Percentiles rank a stretch among this genome's conserved stretches.
phyloP scores from a whole-genome alignment of 1,140 invertebrate genomes.

The Dendroctonus ponderosae region DNA sequence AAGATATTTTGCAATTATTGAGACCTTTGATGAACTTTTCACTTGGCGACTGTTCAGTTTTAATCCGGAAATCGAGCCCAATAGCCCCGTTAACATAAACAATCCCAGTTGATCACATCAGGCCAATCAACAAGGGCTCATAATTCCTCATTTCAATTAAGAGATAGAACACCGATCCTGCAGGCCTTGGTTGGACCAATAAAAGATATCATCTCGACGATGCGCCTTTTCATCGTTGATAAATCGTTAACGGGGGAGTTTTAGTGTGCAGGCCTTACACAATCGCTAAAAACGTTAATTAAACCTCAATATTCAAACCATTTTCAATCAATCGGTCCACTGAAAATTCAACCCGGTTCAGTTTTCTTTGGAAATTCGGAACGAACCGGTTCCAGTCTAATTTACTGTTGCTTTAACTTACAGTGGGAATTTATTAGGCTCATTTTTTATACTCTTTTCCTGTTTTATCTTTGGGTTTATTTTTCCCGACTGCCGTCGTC shows the following conservation, averaged over 20 bases:
- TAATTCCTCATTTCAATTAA: conserved; percentile 33
- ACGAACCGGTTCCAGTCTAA: conserved; percentile 23
- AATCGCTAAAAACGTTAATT: too few relatives aligned
- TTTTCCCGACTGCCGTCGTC: conserved; percentile 29
- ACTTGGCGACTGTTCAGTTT: too few relatives aligned
- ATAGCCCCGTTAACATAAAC: conserved; percentile 12
- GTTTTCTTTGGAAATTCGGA: neutral
- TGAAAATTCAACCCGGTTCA: too few relatives aligned
- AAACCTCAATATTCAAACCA: too few relatives aligned
- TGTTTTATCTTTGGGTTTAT: conserved; percentile 34
- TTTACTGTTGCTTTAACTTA: conserved; percentile 34
- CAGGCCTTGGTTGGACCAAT: conserved; percentile 16
- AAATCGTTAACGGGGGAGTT: conserved; percentile 14
- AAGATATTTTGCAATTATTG: too few relatives aligned
- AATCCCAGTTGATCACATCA: conserved; percentile 20
- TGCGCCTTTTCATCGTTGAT: conserved; percentile 14
- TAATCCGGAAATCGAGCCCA: too few relatives aligned
- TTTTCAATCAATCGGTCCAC: too few relatives aligned
- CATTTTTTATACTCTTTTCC: conserved; percentile 26
- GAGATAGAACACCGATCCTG: conserved; percentile 19
- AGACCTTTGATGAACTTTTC: too few relatives aligned
- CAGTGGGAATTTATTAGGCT: conserved; percentile 32
- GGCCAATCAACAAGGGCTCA: conserved; percentile 27
- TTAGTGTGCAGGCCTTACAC: neutral
- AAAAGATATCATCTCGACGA: conserved; percentile 28